Conservation (phyloP, 1,140 invertebrate genomes). For the Lordiphosa mommai region DNA sequence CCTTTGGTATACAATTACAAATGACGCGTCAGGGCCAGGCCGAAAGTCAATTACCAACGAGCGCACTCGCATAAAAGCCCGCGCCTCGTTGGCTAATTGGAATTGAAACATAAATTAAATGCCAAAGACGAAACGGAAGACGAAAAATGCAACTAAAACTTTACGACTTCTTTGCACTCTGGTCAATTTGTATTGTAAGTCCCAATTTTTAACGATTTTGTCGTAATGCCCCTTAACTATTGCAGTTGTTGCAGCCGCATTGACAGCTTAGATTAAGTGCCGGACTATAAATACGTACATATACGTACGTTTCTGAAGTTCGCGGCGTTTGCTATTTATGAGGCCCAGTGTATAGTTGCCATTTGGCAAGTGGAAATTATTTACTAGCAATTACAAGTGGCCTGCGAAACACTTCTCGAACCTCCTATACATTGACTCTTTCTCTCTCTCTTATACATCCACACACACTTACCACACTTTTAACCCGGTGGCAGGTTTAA, state of each 20-base stretch:
- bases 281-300: constrained; percentile 57
- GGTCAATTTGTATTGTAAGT: constrained; percentile 47
- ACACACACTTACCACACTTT: not conserved
- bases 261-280: constrained; percentile 77
- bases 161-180: constrained; percentile 59
- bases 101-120: constrained; percentile 78
- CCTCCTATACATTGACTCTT: no score
- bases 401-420: not conserved
- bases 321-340: constrained; percentile 50
- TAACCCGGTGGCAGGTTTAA: not conserved
- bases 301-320: constrained; percentile 1
- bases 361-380: constrained; percentile 54
- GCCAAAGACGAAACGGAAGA: constrained; percentile 45
- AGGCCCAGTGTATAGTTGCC: constrained; percentile 44
- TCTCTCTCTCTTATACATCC: no score
- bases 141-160: constrained; percentile 70
- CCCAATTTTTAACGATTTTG: constrained; percentile 50
- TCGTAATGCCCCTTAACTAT: constrained; percentile 37
- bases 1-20: constrained; percentile 67
- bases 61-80: constrained; percentile 54
- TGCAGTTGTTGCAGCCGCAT: constrained; percentile 35
- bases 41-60: constrained; percentile 68
- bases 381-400: constrained; percentile 49
- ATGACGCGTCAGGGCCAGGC: constrained; percentile 71
- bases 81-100: constrained; percentile 71